A percentile compares a stretch with the other conserved stretches of the same genome.
phyloP scores from a whole-genome alignment of 2,797 vertebrate species.

The Coccyzus lansbergi region DNA sequence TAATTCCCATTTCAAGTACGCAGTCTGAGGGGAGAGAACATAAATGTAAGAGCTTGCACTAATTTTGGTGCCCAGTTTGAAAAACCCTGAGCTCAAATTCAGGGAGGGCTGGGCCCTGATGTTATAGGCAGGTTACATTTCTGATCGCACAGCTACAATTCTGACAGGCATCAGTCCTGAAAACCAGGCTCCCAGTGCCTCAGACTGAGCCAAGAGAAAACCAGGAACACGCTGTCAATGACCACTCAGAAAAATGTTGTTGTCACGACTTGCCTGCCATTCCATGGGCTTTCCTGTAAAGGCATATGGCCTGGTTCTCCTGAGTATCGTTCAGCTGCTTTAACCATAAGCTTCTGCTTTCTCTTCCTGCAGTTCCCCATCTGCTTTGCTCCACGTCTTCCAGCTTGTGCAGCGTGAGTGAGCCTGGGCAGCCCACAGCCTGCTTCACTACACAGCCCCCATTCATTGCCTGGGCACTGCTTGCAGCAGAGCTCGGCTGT shows the following conservation, averaged over 20 bases:
- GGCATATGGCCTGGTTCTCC: not conserved
- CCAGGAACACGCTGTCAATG: not conserved
- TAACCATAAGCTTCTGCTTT: not conserved
- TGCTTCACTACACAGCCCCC: not conserved
- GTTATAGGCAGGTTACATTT: not conserved
- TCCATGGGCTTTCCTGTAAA: not conserved
- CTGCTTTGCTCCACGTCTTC: not conserved
- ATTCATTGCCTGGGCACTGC: not conserved
- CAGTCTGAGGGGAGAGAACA: not conserved
- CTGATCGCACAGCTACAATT: rapidly evolving
- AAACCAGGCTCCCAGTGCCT: not conserved
- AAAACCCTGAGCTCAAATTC: not conserved
- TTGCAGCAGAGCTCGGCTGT: not conserved
- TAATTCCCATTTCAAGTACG: not conserved
- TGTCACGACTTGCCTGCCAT: rapidly evolving
- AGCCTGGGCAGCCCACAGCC: not conserved
- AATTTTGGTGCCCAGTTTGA: not conserved
- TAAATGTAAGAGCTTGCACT: not conserved
- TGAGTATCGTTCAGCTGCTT: not conserved
- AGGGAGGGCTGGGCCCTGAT: not conserved
- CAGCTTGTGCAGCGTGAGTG: rapidly evolving
- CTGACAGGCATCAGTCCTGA: not conserved
- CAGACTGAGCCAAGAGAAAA: not conserved
- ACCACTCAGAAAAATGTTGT: not conserved
- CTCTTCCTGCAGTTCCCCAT: not conserved